These are phyloP conservation scores for Caloenas nicobarica DNA, from an alignment of 2,113 vertebrate genomes.

Conservation along the genomic window DNA sequence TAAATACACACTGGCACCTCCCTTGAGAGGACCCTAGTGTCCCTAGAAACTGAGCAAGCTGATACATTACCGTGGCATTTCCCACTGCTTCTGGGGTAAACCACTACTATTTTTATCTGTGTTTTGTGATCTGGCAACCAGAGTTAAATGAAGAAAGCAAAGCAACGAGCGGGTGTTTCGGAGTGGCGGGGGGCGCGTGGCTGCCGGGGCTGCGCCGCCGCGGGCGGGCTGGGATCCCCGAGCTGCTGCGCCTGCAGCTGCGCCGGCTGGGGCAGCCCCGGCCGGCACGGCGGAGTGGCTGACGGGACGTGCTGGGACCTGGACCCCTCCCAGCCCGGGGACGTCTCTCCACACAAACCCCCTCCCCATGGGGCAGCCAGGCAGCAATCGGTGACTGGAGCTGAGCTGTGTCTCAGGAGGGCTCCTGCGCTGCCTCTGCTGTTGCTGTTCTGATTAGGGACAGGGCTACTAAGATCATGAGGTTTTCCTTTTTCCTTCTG, in stretches of 20 bases:
- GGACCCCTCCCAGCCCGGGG: not conserved
- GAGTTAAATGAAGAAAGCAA: not conserved
- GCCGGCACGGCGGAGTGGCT: not conserved
- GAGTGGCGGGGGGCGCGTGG: not conserved
- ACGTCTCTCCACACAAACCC: not conserved
- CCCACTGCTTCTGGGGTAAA: not conserved
- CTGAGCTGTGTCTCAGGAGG: not conserved
- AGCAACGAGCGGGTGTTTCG: not conserved
- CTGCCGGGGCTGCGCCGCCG: no score
- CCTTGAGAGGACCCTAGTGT: not conserved
- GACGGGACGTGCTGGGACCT: fast-evolving
- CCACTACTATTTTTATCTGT: not conserved
- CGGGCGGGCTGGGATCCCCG: no score
- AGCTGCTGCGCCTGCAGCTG: no score
- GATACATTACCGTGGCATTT: not conserved
- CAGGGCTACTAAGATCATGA: not conserved
- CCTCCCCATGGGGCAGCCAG: not conserved
- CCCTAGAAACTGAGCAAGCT: not conserved
- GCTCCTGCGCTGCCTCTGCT: no score
- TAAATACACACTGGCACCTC: not conserved
- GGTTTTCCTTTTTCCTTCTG: not conserved
- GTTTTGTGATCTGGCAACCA: not conserved
- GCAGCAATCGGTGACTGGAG: no score
- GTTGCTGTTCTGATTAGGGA: not conserved
- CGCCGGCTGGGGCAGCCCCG: no score